Evolutionary conservation across 2,797 vertebrate species (phyloP).

Genomic region (Tympanoctomys barrerae): DNA sequence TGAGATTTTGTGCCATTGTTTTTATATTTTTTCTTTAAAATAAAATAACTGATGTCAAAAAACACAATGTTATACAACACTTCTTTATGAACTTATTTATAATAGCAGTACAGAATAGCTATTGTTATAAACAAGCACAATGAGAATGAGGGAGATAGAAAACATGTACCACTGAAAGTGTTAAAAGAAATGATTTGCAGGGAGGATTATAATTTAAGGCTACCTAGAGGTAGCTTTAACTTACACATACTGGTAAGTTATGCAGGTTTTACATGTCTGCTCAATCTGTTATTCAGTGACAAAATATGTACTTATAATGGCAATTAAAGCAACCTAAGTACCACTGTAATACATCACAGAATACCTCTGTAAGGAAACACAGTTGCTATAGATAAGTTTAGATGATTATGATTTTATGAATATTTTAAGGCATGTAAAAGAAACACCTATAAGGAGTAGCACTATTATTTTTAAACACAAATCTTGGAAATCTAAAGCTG

Average conservation of each 20-base stretch:
- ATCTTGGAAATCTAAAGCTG: constrained; percentile 51
- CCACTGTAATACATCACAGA: constrained; percentile 65
- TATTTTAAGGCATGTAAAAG: constrained; percentile 74
- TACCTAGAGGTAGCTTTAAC: background rate
- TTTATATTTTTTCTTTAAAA: no score
- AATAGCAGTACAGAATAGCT: background rate
- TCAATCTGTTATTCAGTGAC: background rate
- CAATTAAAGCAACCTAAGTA: constrained; percentile 77
- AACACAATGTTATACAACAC: background rate
- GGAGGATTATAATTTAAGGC: background rate
- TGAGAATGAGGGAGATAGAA: background rate
- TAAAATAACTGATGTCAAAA: no score
- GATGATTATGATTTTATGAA: constrained; percentile 73
- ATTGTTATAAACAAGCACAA: constrained; percentile 34
- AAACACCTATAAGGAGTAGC: constrained; percentile 25
- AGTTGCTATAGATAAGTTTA: constrained; percentile 71
- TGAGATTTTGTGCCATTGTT: no score
- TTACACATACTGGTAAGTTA: constrained; percentile 56
- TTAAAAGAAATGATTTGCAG: background rate
- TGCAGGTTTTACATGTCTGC: background rate
- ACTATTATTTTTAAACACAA: constrained; percentile 65
- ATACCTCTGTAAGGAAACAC: constrained; percentile 71
- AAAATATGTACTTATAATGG: constrained; percentile 22
- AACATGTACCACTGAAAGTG: background rate
- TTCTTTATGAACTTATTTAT: background rate